These are phyloP conservation scores for Coryphaenoides rupestris DNA, from an alignment of 2,113 vertebrate genomes.

Conservation along the genomic window DNA sequence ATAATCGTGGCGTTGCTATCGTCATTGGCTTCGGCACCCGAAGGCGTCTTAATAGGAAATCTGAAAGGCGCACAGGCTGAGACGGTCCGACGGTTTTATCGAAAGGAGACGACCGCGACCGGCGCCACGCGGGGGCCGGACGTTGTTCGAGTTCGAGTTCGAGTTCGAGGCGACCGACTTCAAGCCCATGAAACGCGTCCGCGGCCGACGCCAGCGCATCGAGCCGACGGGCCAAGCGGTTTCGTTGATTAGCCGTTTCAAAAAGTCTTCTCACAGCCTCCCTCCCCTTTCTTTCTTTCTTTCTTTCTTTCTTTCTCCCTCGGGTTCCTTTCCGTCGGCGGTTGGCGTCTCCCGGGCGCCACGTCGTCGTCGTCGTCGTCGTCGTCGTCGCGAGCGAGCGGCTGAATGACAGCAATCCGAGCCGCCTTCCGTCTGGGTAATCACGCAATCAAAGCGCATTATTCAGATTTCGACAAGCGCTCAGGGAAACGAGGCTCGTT, in stretches of 20 bases:
- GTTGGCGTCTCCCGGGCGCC: too few species aligned
- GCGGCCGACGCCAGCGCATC: too few species aligned
- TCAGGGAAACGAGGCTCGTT: constrained; percentile 26
- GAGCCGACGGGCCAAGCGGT: too few species aligned
- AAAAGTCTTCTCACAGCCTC: too few species aligned
- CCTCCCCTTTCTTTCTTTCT: too few species aligned
- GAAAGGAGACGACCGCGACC: constrained; percentile 51
- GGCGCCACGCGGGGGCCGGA: constrained; percentile 6
- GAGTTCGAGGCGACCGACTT: constrained; percentile 38
- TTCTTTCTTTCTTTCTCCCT: too few species aligned
- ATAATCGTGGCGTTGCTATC: too few species aligned
- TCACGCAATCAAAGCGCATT: constrained; percentile 68
- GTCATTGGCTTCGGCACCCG: constrained; percentile 2
- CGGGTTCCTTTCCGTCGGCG: too few species aligned
- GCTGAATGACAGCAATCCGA: constrained; percentile 54
- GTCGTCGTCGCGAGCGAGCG: too few species aligned
- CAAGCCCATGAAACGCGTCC: constrained; percentile 12
- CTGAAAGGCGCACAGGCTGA: constrained; percentile 40
- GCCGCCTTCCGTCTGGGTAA: constrained; percentile 50
- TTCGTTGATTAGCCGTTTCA: too few species aligned
- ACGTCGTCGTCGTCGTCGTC: too few species aligned
- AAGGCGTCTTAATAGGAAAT: constrained; percentile 5
- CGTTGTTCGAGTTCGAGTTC: too few species aligned
- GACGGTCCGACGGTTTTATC: constrained; percentile 34
- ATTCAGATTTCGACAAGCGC: constrained; percentile 66